phyloP scores from a whole-genome alignment of 2,888 invertebrate species.

The Aporophyla nigra region DNA sequence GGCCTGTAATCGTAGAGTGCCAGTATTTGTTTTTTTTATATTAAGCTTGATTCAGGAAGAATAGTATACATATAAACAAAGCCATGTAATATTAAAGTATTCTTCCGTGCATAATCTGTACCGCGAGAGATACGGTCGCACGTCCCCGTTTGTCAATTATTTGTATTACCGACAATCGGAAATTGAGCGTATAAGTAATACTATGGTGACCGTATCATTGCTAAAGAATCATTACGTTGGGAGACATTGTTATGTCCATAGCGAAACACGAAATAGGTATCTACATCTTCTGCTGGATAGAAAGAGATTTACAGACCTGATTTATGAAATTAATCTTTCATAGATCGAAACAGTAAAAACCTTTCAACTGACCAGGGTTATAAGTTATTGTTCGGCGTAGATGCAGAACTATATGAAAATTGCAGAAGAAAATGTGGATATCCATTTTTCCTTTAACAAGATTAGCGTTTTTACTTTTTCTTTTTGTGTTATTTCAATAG shows the following conservation, averaged over 20 bases:
- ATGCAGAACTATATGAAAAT: neutral
- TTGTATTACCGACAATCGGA: conserved; percentile 72
- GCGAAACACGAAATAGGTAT: neutral
- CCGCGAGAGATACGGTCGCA: conserved; percentile 48
- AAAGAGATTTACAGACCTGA: no score
- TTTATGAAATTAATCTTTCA: no score
- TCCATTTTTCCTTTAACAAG: neutral
- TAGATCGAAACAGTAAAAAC: neutral
- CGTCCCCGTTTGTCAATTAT: conserved; percentile 69
- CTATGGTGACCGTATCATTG: conserved; percentile 18
- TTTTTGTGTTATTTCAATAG: neutral
- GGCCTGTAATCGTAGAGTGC: conserved; percentile 26
- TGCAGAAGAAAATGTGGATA: neutral
- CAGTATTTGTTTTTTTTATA: conserved; percentile 16
- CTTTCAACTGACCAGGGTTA: neutral
- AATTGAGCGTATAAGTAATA: conserved; percentile 71
- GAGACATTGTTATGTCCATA: conserved; percentile 10
- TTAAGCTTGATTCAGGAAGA: neutral
- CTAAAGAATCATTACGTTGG: conserved; percentile 1
- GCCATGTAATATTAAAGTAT: neutral
- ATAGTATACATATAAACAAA: neutral
- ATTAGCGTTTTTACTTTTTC: neutral
- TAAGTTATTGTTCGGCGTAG: neutral
- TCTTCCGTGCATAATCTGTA: conserved; percentile 30
- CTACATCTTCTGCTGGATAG: neutral